A percentile compares a stretch with the other conserved stretches of the same genome.
These are phyloP conservation scores for Porites divaricata DNA, from an alignment of 92 coral and sea anemone species.

Conservation along the genomic window DNA sequence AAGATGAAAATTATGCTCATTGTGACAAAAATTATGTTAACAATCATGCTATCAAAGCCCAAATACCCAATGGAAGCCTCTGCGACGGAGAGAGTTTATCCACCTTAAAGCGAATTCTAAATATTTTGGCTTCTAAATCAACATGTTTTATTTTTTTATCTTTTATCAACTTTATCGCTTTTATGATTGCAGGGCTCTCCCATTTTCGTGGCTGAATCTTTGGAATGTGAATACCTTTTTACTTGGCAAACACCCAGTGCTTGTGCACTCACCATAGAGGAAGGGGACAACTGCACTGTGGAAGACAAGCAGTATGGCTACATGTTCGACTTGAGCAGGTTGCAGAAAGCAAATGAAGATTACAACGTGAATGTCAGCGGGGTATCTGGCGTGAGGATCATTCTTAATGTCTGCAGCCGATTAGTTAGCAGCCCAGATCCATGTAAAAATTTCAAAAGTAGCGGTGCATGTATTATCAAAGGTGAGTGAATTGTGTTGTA, in stretches of 20 bases:
- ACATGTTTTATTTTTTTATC: too few relatives aligned
- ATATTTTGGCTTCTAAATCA: too few relatives aligned
- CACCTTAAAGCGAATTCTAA: too few relatives aligned
- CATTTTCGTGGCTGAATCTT: conserved; percentile 64
- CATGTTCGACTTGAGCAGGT: conserved; percentile 55
- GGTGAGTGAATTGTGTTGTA: conserved; percentile 15
- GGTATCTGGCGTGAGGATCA: conserved; percentile 29
- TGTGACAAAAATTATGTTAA: too few relatives aligned
- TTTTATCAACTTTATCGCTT: too few relatives aligned
- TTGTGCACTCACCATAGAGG: conserved; percentile 61
- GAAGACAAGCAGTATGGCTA: conserved; percentile 71
- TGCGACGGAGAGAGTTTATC: too few relatives aligned
- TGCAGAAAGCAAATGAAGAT: conserved; percentile 27
- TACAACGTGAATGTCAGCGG: conserved; percentile 47
- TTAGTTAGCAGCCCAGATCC: background rate
- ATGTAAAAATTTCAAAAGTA: conserved; percentile 25
- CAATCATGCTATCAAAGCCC: too few relatives aligned
- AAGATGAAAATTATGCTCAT: too few relatives aligned
- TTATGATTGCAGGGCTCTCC: conserved; percentile 75
- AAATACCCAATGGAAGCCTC: too few relatives aligned
- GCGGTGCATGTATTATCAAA: conserved; percentile 52
- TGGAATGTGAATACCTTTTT: conserved; percentile 81
- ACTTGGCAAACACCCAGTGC: conserved; percentile 91
- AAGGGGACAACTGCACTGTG: conserved; percentile 65
- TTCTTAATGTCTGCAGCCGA: conserved; percentile 48